Conservation (phyloP, 2,113 vertebrate species). For the Atherinomorus stipes region DNA sequence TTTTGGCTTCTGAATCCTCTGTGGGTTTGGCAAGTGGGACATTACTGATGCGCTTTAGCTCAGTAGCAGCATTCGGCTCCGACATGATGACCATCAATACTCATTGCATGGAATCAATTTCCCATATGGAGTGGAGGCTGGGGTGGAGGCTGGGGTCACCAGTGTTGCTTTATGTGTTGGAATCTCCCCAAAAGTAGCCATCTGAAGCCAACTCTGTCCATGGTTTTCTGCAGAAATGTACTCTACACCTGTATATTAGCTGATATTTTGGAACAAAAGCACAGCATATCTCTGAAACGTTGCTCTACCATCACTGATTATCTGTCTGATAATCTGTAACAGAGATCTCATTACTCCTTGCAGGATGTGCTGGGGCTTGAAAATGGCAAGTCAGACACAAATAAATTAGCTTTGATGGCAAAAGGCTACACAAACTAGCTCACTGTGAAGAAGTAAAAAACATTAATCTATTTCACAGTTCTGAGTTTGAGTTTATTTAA, state of each 20-base stretch:
- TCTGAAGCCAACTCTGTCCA: neutral
- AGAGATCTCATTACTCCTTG: too few relatives aligned
- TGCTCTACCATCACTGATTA: slow-evolving; percentile 8
- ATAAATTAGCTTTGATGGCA: slow-evolving; percentile 16
- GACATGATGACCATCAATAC: slow-evolving; percentile 72
- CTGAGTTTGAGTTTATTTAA: too few relatives aligned
- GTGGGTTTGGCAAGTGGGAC: slow-evolving; percentile 38
- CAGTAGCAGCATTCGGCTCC: slow-evolving; percentile 43
- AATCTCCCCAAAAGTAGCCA: slow-evolving; percentile 12
- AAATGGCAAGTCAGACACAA: slow-evolving; percentile 23
- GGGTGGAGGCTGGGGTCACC: slow-evolving; percentile 20
- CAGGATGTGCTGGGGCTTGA: slow-evolving; percentile 2
- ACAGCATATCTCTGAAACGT: neutral
- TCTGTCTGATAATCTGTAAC: slow-evolving; percentile 44
- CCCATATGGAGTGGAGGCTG: slow-evolving; percentile 29
- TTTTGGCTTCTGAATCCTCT: slow-evolving; percentile 24
- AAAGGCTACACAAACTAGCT: neutral
- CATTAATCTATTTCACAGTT: too few relatives aligned
- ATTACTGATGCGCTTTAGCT: slow-evolving; percentile 58
- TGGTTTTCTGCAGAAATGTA: slow-evolving; percentile 2
- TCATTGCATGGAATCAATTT: slow-evolving; percentile 59
- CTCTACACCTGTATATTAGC: neutral
- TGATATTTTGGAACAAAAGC: neutral
- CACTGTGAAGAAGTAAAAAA: too few relatives aligned
- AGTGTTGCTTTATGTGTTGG: slow-evolving; percentile 11